Evolutionary conservation across 2,797 vertebrate species (phyloP).

Genomic region (Lacerta viridis): DNA sequence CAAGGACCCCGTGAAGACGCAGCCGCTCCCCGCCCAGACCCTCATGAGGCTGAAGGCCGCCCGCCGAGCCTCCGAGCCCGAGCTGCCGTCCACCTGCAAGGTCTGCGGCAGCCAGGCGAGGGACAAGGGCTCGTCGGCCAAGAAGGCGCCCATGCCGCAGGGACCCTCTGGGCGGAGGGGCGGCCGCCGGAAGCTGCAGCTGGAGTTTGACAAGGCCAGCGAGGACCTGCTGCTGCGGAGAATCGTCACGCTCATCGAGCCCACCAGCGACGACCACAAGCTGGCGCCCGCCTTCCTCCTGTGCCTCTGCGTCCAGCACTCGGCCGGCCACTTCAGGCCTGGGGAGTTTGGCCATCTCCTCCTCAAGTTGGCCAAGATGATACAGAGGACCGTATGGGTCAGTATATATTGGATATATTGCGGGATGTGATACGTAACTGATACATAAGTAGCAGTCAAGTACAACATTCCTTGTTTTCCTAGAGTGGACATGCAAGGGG

Average conservation of each 20-base stretch:
- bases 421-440: no score
- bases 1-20: constrained; percentile 90
- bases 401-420: constrained; percentile 69
- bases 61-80: constrained; percentile 77
- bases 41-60: constrained; percentile 85
- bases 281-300: constrained; percentile 93
- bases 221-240: constrained; percentile 90
- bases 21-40: constrained; percentile 88
- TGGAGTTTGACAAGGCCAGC: constrained; percentile 89
- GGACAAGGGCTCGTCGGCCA: constrained; percentile 9
- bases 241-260: constrained; percentile 91
- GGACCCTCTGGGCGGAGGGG: constrained; percentile 54
- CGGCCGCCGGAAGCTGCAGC: constrained; percentile 84
- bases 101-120: constrained; percentile 85
- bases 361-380: constrained; percentile 89
- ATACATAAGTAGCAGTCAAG: no score
- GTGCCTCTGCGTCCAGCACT: constrained; percentile 95
- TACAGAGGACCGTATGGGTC: constrained; percentile 94
- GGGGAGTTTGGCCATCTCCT: constrained; percentile 92
- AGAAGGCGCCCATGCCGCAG: neutral
- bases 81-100: constrained; percentile 77
- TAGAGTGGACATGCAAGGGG: no score
- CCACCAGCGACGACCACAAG: constrained; percentile 91
- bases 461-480: no score
- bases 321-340: constrained; percentile 87